Conservation (phyloP, 2,113 vertebrate species). For the Gyps fulvus region DNA sequence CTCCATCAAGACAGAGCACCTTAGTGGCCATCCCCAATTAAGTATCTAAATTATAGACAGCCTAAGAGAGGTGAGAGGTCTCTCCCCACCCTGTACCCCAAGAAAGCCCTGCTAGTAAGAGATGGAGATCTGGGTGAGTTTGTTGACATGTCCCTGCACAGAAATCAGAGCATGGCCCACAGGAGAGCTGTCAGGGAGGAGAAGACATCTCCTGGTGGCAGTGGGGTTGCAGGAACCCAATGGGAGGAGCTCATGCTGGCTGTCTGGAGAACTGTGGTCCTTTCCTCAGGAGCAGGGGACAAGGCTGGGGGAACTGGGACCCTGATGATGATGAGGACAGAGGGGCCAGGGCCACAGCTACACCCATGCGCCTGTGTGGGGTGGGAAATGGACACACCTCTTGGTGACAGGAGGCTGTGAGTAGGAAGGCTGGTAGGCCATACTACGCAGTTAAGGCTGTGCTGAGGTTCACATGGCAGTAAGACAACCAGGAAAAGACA, state of each 20-base stretch:
- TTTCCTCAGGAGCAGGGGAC: background rate
- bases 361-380: fast-evolving
- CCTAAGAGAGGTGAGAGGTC: background rate
- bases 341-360: background rate
- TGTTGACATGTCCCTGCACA: background rate
- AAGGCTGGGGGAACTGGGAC: background rate
- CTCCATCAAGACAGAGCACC: background rate
- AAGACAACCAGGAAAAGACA: background rate
- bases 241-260: background rate
- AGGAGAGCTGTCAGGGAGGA: background rate
- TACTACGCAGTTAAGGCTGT: background rate
- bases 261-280: background rate
- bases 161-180: background rate
- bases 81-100: background rate
- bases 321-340: background rate
- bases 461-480: background rate
- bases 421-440: background rate
- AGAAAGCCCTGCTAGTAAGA: background rate
- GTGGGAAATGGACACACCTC: background rate
- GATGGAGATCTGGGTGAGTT: background rate
- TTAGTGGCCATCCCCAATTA: background rate
- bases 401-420: background rate
- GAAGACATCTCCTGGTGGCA: background rate
- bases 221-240: background rate
- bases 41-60: background rate